These are phyloP conservation scores for Echinops telfairi DNA, from an alignment of 2,113 vertebrate genomes.

Conservation along the genomic window DNA sequence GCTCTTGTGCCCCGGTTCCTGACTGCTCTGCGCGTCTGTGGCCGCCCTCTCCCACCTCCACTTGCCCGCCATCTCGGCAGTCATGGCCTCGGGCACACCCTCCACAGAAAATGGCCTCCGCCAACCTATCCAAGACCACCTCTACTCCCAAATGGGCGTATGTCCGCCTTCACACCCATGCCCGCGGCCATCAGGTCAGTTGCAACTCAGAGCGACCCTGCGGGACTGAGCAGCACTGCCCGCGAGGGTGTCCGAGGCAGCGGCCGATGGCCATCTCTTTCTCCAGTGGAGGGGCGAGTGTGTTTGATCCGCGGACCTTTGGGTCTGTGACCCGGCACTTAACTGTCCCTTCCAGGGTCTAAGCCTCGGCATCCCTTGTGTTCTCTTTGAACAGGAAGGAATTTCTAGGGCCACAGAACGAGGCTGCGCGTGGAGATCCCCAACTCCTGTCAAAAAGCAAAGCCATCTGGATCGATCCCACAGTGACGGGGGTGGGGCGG, in stretches of 20 bases:
- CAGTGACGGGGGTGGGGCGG: too few species aligned
- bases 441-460: neutral
- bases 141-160: neutral
- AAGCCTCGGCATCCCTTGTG: neutral
- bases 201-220: neutral
- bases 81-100: neutral
- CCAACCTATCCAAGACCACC: neutral
- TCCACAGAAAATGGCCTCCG: neutral
- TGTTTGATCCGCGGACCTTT: neutral
- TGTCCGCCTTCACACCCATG: neutral
- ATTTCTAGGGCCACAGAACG: neutral
- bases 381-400: neutral
- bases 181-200: neutral
- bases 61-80: neutral
- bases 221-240: neutral
- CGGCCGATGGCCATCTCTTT: neutral
- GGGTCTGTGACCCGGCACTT: neutral
- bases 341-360: neutral
- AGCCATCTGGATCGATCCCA: neutral
- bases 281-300: neutral
- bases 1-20: neutral
- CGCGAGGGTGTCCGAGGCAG: neutral
- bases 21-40: neutral
- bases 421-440: too few species aligned
- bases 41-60: neutral